Base-by-base conservation (phyloP, 2,888 invertebrate genomes). In the Mechanitis mazaeus region DNA sequence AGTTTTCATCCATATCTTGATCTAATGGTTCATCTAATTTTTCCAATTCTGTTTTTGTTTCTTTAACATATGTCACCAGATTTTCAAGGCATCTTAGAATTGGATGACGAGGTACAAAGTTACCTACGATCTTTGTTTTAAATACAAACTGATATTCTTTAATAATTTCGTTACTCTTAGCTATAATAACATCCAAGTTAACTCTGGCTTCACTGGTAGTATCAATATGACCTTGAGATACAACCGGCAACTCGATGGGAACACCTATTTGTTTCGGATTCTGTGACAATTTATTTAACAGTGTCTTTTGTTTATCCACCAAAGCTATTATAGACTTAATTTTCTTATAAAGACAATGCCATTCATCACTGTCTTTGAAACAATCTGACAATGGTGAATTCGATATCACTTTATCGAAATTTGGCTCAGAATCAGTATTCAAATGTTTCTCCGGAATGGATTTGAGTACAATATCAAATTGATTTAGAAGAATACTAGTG, bases 401-500 rank as follows among this genome's bases (percentile, higher is more conserved):
- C 0, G 84, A 85, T 20, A 90, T 56, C 2, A 84, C 74, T 3
- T 66, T 61, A 66, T 91, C 91, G 46, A 91, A 90, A 57, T 86
- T 72, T 3, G 85, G 83, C 66, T 83, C 83, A 3, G 69, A 70
- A 62, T 76, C 74, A 1, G 74, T 63, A 47, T 71, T 69, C 0
- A 83, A 33, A 2, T 66, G 72, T 64, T 76, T 74, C 68, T 84
- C 85, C 28, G 90, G 90, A 45, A 81, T 79, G 0, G 87, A 92
- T 71, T 93, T 91, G 0, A 96, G 76, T 31, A 96, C 83, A 1
- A 95, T 79, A 61, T 88, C 82, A 71, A 94, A 93, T 75, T 97
- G 96, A 68, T 94, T 93, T 33, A 95, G 81, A 9, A 93, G 85
- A 61, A 92, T 85, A 47, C 87, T 79, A 6, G 88, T 75, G 59